Evolutionary conservation across 1,140 invertebrate species (phyloP), one percentile per base, ranked within the genome.

Genomic region (Temnothorax longispinosus): DNA sequence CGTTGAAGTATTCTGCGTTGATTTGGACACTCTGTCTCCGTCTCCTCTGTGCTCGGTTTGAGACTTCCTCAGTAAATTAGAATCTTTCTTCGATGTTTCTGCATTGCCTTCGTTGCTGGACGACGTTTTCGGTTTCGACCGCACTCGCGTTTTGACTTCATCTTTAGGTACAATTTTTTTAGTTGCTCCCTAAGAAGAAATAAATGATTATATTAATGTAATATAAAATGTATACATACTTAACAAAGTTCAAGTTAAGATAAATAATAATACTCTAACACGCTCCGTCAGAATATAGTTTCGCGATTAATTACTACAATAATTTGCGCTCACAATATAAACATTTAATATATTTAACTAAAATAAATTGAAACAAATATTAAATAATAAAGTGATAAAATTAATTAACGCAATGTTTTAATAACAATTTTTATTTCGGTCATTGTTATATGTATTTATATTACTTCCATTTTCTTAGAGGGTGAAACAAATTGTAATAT

Each of bases 141-240:
- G 82, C n/a, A 41, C 38, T 41, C 27, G 52, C n/a, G 80, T 77
- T 44, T 93, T 32, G 44, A 56, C 21, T 71, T 80, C 77, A 87
- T 92, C 82, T 72, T 91, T 67, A 47, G 6, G 4, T 38, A 0
- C 38, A 75, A 38, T 85, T 78, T 93, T 94, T 41, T 93, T 94
- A 44, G 87, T 90, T 8, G 89, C 85, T 41, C 88, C 90, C 91
- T 93, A 32, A 89, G 67, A 21, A 54, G 11, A 35, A 56, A 56
- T 35, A 69, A 65, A 62, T 11, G 13, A 27, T 65, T 85, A 52
- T 50, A 27, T 2, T 3, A 2, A 21, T 65, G 7, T 27, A 54
- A 67, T 50, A 38, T n/a, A 38, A 52, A 50, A 71, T 11, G 41
- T 54, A 41, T 21, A 52, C 41, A 56, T 8, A 44, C 15, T 15